Base-by-base conservation (phyloP, 2,888 invertebrate genomes). In the Bhutanitis thaidina region DNA sequence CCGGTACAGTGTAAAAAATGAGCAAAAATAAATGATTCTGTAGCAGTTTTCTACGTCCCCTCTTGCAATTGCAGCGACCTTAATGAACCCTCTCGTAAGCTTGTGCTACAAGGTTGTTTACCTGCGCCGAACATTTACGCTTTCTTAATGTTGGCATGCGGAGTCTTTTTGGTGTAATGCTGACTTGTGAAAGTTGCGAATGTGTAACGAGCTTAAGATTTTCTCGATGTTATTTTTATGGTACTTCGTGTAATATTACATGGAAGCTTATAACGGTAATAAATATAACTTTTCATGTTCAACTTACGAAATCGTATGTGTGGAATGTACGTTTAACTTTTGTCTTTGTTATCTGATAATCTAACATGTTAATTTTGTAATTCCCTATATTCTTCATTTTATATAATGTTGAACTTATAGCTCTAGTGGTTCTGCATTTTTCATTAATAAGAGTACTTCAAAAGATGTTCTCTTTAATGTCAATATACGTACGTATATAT, bases 1-100 rank as follows among this genome's bases (percentile, higher is more conserved):
- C 45, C 49, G 38, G 54, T 29, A 52, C 53, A 48, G 52, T 38
- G 46, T 40, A 45, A 53, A 55, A 59, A 61, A 64, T 56, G 40
- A 54, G 47, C 43, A 54, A 64, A 74, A 64, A 62, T 64, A 73
- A 75, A 71, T 68, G 71, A 69, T 71, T 71, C 67, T 55, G 53
- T 48, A 59, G 52, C 45, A 32, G 32, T 63, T 58, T 75, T 77
- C 69, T 63, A 57, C 58, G 54, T 59, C 35, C 67, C 64, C 70
- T 70, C 43, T 51, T 27, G 50, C 50, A 40, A 67, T 72, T 73
- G 66, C 64, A 61, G 66, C 69, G 69, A 65, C 71, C 70, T 71
- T 82, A 82, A 83, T 82, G 80, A 82, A 80, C 69, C 72, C 74
- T 68, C 74, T 77, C 68, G 67, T 74, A 41, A 16, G 38, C 44